Evolutionary conservation across 2,113 vertebrate species (phyloP).

Genomic region (Sciurus niger): DNA sequence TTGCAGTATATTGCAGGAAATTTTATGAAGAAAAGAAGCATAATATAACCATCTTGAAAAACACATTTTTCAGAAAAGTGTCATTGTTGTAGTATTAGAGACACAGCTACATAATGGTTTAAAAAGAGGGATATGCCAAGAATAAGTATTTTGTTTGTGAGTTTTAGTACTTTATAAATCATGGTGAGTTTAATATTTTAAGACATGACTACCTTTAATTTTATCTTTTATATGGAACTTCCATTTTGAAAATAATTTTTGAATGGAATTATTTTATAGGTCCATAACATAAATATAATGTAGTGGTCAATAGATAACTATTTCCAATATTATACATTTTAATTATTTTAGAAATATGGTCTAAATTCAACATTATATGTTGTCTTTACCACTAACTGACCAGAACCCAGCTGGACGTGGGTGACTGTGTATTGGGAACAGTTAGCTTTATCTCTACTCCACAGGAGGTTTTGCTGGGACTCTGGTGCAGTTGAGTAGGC

Average conservation of each 20-base stretch:
- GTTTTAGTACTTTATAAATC: neutral
- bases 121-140: neutral
- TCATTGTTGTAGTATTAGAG: neutral
- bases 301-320: neutral
- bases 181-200: neutral
- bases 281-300: neutral
- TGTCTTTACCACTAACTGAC: neutral
- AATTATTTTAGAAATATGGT: neutral
- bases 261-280: neutral
- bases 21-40: neutral
- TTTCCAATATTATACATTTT: neutral
- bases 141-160: neutral
- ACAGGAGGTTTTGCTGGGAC: rapidly evolving
- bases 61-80: neutral
- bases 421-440: neutral
- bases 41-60: neutral
- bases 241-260: neutral
- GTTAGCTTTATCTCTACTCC: neutral
- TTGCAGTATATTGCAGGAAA: neutral
- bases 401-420: neutral
- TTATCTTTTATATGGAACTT: neutral
- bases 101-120: neutral
- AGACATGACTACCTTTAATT: neutral
- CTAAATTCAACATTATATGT: neutral
- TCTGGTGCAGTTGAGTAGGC: neutral